These are phyloP conservation scores for Neuroscelio doddi DNA, from an alignment of 2,888 invertebrate genomes.

Conservation along the genomic window DNA sequence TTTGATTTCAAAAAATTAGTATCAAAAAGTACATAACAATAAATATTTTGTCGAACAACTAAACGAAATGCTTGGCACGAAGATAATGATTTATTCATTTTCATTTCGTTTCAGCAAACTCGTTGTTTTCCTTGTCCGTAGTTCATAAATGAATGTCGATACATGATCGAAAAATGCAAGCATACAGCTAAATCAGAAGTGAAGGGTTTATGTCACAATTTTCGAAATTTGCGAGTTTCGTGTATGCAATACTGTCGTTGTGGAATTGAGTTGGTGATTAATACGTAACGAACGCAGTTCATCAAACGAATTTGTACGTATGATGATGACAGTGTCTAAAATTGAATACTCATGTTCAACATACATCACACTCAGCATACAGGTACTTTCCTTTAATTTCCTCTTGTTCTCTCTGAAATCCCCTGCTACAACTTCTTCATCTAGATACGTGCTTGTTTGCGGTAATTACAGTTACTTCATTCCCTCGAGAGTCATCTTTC, in stretches of 20 bases:
- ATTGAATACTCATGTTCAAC: conserved; percentile 34
- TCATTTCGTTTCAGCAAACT: too few species aligned
- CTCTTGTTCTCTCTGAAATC: conserved; percentile 21
- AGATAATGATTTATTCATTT: neutral
- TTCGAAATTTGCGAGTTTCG: neutral
- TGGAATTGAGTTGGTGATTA: neutral
- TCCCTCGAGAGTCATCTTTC: conserved; percentile 35
- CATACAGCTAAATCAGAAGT: neutral
- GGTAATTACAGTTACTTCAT: conserved; percentile 12
- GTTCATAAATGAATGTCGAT: neutral
- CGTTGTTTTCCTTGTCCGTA: neutral
- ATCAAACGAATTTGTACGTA: conserved; percentile 17
- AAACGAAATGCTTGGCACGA: too few species aligned
- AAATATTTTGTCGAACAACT: too few species aligned
- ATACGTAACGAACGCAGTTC: conserved; percentile 20
- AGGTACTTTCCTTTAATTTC: conserved; percentile 31
- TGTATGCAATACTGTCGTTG: neutral
- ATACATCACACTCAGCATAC: conserved; percentile 13
- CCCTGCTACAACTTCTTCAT: conserved; percentile 37
- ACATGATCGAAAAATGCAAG: neutral
- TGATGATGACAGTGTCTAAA: conserved; percentile 19
- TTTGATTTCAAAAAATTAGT: too few species aligned
- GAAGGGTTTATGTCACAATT: neutral
- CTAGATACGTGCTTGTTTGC: conserved; percentile 30
- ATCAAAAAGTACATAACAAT: too few species aligned